Evolutionary conservation across 92 coral and sea anemone species (phyloP).

Genomic region (Palythoa caribaeorum): DNA sequence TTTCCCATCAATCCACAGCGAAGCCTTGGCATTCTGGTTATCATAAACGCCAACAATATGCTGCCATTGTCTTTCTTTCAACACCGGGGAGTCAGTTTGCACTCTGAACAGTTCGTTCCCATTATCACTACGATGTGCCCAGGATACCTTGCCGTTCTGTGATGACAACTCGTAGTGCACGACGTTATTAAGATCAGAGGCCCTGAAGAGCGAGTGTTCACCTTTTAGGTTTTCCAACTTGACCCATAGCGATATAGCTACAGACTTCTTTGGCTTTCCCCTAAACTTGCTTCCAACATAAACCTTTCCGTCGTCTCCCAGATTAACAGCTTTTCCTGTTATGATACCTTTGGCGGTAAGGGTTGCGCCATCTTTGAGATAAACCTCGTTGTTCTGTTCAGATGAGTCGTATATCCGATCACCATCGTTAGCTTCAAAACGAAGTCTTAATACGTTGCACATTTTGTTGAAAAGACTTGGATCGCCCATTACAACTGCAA

Average conservation of each 20-base stretch:
- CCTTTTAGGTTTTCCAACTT: conserved; percentile 66
- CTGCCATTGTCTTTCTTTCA: conserved; percentile 83
- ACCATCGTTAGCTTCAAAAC: conserved; percentile 73
- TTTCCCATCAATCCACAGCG: conserved; percentile 88
- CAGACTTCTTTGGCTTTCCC: conserved; percentile 85
- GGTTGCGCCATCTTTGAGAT: conserved; percentile 74
- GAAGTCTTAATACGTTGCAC: conserved; percentile 77
- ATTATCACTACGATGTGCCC: conserved; percentile 81
- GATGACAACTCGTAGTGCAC: conserved; percentile 72
- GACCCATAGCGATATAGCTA: conserved; percentile 89
- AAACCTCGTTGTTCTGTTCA: conserved; percentile 72
- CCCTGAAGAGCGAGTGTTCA: conserved; percentile 71
- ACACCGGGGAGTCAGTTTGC: conserved; percentile 65
- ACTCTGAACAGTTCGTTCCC: conserved; percentile 81
- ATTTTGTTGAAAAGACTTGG: conserved; percentile 74
- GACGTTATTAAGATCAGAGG: conserved; percentile 62
- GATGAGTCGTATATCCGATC: conserved; percentile 75
- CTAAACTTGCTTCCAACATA: conserved; percentile 66
- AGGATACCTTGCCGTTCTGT: conserved; percentile 73
- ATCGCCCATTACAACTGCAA: conserved; percentile 63
- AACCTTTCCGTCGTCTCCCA: conserved; percentile 79
- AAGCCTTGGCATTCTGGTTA: conserved; percentile 56
- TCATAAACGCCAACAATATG: conserved; percentile 78
- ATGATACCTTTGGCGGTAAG: conserved; percentile 63
- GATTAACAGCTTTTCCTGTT: conserved; percentile 67